Evolutionary conservation across 1,140 invertebrate species (phyloP), one percentile per base, ranked within the genome.

Genomic region (Drosophila ironensis): DNA sequence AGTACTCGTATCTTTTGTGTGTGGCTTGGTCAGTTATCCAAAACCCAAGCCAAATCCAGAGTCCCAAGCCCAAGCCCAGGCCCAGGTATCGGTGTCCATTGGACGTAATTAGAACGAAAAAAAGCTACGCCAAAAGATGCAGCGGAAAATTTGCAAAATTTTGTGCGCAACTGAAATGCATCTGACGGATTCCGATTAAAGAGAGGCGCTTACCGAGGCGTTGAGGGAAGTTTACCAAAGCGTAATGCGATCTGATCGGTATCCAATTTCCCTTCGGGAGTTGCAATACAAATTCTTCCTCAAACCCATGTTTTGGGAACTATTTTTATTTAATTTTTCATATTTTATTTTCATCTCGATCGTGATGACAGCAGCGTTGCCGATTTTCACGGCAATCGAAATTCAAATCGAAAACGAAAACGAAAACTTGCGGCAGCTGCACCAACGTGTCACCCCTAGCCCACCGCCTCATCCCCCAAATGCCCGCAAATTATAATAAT

Each of bases 171-270:
- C 52, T 72, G 77, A 84, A 82, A 84, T 82, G 72, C 48, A 82
- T 82, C 77, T 82, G 68, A 25, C 51, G 45, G 80, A 82, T 82
- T 82, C 77, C 72, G 54, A 82, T 81, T 82, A 82, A 82, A 76
- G 46, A 76, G 46, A 51, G 64, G 69, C 74, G 67, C 59, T 76
- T 60, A 76, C 66, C 64, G 33, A 76, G 59, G 72, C 72, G 66
- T 76, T 70, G 68, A 75, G 76, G 72, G 72, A 76, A 66, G 53
- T 68, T 67, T 66, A 53, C 33, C 38, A 61, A 57, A 64, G 75
- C 75, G 75, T 74, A 80, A 80, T 80, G 40, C 52, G 70, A 80
- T 59, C 19, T 6, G 33, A 30, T n/a, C 30, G 4, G 5, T 3
- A n/a, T 12, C 11, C 30, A 2, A 1, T 11, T 14, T 3, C 30